Conservation (phyloP, 2,888 invertebrate genomes). For the Tetanocera ferruginea region DNA sequence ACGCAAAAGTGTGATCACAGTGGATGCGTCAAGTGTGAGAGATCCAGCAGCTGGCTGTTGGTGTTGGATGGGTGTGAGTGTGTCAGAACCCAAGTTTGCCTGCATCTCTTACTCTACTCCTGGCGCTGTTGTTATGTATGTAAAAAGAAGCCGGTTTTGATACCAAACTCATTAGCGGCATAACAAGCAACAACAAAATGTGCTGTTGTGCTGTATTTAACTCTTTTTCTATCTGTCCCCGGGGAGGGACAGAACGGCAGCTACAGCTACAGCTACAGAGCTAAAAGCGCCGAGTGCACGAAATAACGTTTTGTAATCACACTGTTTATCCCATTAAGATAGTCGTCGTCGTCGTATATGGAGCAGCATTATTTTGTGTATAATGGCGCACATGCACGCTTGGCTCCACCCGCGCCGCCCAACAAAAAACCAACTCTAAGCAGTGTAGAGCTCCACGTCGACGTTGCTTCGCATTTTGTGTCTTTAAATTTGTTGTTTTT, state of each 20-base stretch:
- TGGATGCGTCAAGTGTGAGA: neutral
- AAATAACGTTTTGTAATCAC: slow-evolving; percentile 44
- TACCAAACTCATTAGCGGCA: slow-evolving; percentile 26
- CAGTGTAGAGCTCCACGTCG: neutral
- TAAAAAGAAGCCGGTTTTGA: slow-evolving; percentile 16
- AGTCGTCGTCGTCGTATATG: slow-evolving; percentile 26
- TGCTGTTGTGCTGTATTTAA: neutral
- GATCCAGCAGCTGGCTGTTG: neutral
- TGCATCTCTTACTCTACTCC: neutral
- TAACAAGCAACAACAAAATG: neutral
- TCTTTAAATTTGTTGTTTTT: neutral
- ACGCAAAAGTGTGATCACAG: neutral
- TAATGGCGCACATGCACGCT: slow-evolving; percentile 36
- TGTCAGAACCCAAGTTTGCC: neutral
- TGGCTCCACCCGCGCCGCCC: neutral
- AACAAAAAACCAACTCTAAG: neutral
- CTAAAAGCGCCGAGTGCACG: slow-evolving; percentile 1
- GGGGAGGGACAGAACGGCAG: slow-evolving; percentile 1
- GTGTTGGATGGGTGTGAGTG: neutral
- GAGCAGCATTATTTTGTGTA: slow-evolving; percentile 13
- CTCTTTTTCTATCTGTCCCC: slow-evolving; percentile 14
- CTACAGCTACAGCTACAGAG: neutral
- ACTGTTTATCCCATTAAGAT: slow-evolving; percentile 47
- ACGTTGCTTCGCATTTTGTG: neutral
- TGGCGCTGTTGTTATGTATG: neutral